Evolutionary conservation across 2,888 invertebrate genomes (phyloP).

Genomic region (Eupithecia exiguata): DNA sequence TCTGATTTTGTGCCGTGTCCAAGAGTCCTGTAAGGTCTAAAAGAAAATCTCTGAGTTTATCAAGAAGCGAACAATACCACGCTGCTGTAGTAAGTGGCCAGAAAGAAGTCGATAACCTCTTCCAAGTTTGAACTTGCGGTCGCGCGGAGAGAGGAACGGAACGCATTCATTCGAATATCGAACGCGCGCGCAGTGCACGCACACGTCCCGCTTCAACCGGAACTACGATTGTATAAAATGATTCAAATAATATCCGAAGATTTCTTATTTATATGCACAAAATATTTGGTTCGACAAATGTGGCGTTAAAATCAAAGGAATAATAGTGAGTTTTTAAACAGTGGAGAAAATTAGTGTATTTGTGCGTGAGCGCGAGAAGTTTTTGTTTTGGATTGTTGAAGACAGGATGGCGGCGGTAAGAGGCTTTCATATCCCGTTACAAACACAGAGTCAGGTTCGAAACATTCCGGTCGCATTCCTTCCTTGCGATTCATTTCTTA

Average conservation of each 20-base stretch:
- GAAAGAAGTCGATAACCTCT: conserved; percentile 2
- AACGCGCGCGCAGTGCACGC: neutral
- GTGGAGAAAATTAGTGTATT: neutral
- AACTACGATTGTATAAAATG: neutral
- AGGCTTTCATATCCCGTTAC: neutral
- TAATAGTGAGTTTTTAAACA: neutral
- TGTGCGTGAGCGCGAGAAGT: neutral
- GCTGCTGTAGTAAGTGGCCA: neutral
- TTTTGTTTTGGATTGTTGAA: conserved; percentile 2
- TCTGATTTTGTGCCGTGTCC: too few species aligned
- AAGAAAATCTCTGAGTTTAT: too few species aligned
- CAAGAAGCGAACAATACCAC: neutral
- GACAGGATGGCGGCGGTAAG: neutral
- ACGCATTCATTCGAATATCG: conserved; percentile 1
- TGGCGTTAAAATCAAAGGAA: neutral
- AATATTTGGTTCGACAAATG: neutral
- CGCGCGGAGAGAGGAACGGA: conserved; percentile 3
- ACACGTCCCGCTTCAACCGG: neutral
- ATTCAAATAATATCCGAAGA: neutral
- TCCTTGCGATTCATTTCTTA: neutral
- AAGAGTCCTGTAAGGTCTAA: too few species aligned
- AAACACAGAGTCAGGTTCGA: neutral
- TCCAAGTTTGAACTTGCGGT: neutral
- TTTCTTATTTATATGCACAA: neutral
- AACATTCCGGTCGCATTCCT: neutral